Evolutionary conservation across 2,113 vertebrate genomes (phyloP).

Genomic region (Dolichotis patagonum): DNA sequence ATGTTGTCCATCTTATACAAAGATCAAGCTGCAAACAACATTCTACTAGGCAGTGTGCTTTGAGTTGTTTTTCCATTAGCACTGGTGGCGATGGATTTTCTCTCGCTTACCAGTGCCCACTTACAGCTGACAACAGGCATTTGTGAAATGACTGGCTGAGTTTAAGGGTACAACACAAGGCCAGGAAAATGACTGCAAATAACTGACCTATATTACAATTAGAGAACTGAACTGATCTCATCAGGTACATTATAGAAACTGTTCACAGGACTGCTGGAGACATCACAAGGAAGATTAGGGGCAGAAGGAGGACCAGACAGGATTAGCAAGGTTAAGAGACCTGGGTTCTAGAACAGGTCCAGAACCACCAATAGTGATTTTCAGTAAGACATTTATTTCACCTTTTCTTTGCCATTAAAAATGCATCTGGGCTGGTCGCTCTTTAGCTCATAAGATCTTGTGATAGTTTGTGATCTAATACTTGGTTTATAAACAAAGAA

Average conservation of each 20-base stretch:
- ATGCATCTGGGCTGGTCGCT: neutral
- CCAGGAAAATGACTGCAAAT: neutral
- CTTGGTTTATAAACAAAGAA: neutral
- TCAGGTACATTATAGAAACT: neutral
- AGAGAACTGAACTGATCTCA: neutral
- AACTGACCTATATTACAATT: neutral
- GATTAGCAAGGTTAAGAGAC: neutral
- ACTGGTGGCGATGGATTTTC: neutral
- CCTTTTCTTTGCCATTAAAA: neutral
- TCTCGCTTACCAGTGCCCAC: neutral
- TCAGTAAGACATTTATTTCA: neutral
- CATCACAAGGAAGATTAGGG: neutral
- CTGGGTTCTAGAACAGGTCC: neutral
- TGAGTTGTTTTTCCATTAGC: neutral
- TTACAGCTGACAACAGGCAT: constrained; percentile 15
- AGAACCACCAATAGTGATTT: neutral
- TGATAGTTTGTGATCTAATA: neutral
- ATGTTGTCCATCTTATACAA: constrained; percentile 64
- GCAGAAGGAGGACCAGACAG: too few relatives aligned
- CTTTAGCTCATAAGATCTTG: neutral
- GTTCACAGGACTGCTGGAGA: neutral
- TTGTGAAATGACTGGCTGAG: constrained; percentile 40
- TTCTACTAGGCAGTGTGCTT: neutral
- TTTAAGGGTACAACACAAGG: neutral
- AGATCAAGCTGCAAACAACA: constrained; percentile 61